phyloP scores from a whole-genome alignment of 2,113 vertebrate species.

The Sus scrofa region T2T-Sscrofa CM000825.6:51346001-51346500 shows the following conservation, averaged over 20 bases:
- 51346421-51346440: no score
- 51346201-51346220: conserved; percentile 30
- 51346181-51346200: conserved; percentile 66
- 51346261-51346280: conserved; percentile 51
- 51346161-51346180: neutral
- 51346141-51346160: neutral
- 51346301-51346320: conserved; percentile 53
- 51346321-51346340: conserved; percentile 57
- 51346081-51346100: conserved; percentile 45
- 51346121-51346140: conserved; percentile 54
- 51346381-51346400: neutral
- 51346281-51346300: conserved; percentile 55
- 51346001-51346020: neutral
- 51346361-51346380: neutral
- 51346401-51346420: no score
- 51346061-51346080: conserved; percentile 69
- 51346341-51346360: neutral
- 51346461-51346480: no score
- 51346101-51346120: neutral
- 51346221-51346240: conserved; percentile 79
- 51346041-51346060: conserved; percentile 59
- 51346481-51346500: no score
- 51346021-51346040: conserved; percentile 69
- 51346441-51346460: no score
- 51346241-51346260: conserved; percentile 65